phyloP scores from a whole-genome alignment of 2,888 invertebrate species.

The Apoda limacodes region DNA sequence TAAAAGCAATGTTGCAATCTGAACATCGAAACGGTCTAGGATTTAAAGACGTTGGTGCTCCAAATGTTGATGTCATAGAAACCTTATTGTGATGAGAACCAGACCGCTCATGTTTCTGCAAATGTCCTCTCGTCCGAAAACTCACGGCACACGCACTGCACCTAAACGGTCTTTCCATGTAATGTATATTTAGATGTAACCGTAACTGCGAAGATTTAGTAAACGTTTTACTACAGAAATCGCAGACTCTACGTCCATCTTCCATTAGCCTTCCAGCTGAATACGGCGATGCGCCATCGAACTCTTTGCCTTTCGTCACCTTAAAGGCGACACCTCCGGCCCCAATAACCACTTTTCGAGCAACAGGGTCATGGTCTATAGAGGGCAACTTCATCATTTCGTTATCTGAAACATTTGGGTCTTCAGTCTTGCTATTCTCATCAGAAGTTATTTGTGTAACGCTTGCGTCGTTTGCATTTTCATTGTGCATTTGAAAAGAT shows the following conservation, averaged over 20 bases:
- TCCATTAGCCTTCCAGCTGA: slow-evolving; percentile 72
- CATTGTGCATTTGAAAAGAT: slow-evolving; percentile 33
- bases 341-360: slow-evolving; percentile 73
- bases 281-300: slow-evolving; percentile 47
- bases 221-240: slow-evolving; percentile 92
- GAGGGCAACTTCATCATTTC: slow-evolving; percentile 42
- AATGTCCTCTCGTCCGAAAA: slow-evolving; percentile 89
- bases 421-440: slow-evolving; percentile 38
- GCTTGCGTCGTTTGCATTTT: slow-evolving; percentile 34
- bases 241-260: slow-evolving; percentile 83
- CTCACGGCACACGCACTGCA: slow-evolving; percentile 94
- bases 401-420: slow-evolving; percentile 33
- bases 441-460: slow-evolving; percentile 34
- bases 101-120: slow-evolving; percentile 93
- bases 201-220: slow-evolving; percentile 90
- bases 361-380: slow-evolving; percentile 58
- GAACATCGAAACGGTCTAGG: slow-evolving; percentile 96
- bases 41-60: slow-evolving; percentile 87
- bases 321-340: slow-evolving; percentile 73
- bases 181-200: slow-evolving; percentile 95
- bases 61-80: slow-evolving; percentile 87
- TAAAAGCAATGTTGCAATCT: slow-evolving; percentile 95
- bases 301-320: slow-evolving; percentile 65
- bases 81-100: slow-evolving; percentile 94
- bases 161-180: slow-evolving; percentile 91